phyloP scores from a whole-genome alignment of 2,113 vertebrate genomes.

The Dryoscopus gambensis region DNA sequence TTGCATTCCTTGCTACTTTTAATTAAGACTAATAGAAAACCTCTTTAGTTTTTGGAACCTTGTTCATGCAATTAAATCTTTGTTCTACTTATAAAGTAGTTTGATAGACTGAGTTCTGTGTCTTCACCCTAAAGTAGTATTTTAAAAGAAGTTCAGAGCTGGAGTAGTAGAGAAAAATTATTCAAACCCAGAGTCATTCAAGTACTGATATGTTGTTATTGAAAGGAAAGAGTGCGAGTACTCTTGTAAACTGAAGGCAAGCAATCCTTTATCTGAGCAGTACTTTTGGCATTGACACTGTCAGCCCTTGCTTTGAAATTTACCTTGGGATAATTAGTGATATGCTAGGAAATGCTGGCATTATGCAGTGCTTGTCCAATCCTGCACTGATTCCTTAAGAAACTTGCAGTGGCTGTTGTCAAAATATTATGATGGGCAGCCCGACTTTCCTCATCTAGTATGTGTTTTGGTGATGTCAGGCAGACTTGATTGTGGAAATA shows the following conservation, averaged over 20 bases:
- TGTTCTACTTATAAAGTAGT: not conserved
- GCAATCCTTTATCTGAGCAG: not conserved
- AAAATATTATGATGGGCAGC: not conserved
- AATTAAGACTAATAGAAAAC: not conserved
- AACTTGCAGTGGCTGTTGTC: not conserved
- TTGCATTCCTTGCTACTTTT: not conserved
- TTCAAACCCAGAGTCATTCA: not conserved
- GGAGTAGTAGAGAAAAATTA: not conserved
- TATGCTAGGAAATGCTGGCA: not conserved
- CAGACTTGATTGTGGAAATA: not conserved
- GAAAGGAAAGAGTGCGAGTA: not conserved
- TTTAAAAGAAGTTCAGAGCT: not conserved
- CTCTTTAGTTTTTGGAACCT: not conserved
- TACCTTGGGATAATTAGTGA: not conserved
- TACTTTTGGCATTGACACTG: not conserved
- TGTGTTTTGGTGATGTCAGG: not conserved
- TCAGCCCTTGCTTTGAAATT: not conserved
- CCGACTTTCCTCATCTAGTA: not conserved
- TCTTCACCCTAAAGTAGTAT: not conserved
- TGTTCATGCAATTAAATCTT: not conserved
- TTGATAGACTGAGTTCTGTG: not conserved
- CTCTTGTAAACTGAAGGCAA: not conserved
- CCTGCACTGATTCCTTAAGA: not conserved
- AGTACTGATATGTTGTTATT: not conserved
- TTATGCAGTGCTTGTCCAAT: not conserved